Conservation (phyloP, 1,140 invertebrate genomes). For the Helicoverpa zea region DNA sequence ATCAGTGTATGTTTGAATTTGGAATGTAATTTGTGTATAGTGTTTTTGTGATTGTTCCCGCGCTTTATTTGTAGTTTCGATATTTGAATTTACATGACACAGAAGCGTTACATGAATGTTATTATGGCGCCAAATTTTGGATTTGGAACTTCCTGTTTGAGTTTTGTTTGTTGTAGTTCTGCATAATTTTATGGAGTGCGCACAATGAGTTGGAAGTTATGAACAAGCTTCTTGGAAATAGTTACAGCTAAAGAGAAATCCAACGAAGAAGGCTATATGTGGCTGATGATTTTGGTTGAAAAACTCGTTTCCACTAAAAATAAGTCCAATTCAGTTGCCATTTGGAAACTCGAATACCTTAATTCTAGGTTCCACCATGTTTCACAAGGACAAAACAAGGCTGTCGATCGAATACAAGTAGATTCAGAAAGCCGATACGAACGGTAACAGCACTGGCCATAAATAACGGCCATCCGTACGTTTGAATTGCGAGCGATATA, state of each 20-base stretch:
- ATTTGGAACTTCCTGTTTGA: neutral
- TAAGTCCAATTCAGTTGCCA: neutral
- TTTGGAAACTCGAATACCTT: conserved; percentile 13
- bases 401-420: neutral
- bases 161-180: neutral
- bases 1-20: conserved; percentile 77
- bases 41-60: conserved; percentile 64
- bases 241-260: too few species aligned
- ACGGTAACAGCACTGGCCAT: conserved; percentile 4
- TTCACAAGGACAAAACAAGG: conserved; percentile 18
- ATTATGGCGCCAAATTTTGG: neutral
- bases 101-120: conserved; percentile 9
- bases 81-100: conserved; percentile 43
- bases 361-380: neutral
- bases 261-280: too few species aligned
- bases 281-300: too few species aligned
- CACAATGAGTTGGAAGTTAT: too few species aligned
- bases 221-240: too few species aligned
- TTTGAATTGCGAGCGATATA: conserved; percentile 13
- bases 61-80: conserved; percentile 47
- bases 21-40: conserved; percentile 73
- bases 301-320: too few species aligned
- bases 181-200: too few species aligned
- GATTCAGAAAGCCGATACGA: conserved; percentile 23
- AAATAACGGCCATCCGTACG: conserved; percentile 11